Evolutionary conservation across 2,113 vertebrate genomes (phyloP).

Genomic region (Jaculus jaculus): DNA sequence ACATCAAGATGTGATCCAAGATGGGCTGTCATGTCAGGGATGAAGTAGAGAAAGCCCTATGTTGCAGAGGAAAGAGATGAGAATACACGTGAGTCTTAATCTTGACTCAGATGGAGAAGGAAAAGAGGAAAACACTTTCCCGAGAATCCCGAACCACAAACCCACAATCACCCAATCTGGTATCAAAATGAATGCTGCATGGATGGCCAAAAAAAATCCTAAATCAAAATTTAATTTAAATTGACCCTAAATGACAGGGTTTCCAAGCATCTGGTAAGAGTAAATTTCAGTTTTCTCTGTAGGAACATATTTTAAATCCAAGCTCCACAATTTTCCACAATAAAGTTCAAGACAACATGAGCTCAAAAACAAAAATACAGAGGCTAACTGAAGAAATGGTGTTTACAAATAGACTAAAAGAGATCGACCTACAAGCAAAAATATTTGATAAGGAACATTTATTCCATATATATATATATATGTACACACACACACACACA

Average conservation of each 20-base stretch:
- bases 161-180: constrained; percentile 42
- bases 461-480: too few species aligned
- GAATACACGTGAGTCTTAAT: background rate
- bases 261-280: constrained; percentile 43
- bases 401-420: background rate
- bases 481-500: too few species aligned
- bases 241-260: constrained; percentile 45
- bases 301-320: constrained; percentile 50
- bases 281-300: constrained; percentile 27
- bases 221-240: constrained; percentile 71
- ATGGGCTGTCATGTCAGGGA: background rate
- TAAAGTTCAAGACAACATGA: constrained; percentile 47
- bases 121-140: constrained; percentile 46
- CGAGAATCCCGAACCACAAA: constrained; percentile 56
- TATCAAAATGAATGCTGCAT: constrained; percentile 46
- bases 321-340: background rate
- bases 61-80: background rate
- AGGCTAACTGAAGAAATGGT: background rate
- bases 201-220: constrained; percentile 15
- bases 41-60: background rate
- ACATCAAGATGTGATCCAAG: background rate
- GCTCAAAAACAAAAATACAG: constrained; percentile 40
- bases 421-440: background rate
- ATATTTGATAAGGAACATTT: background rate
- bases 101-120: background rate